phyloP scores from a whole-genome alignment of 2,797 vertebrate genomes.

The Sebastes cheni region DNA sequence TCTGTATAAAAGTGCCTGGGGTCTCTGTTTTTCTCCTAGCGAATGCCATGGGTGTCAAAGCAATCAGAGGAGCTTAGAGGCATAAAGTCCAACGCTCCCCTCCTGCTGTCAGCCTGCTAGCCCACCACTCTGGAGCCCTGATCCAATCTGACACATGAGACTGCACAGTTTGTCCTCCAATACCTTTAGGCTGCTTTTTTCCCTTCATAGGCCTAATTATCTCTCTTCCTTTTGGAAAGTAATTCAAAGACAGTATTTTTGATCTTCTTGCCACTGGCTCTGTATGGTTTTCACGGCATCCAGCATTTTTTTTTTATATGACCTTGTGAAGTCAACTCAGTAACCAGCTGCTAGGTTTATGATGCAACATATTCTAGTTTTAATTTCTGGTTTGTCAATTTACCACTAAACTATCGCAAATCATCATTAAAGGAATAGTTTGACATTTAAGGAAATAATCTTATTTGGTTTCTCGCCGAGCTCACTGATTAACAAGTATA shows the following conservation, averaged over 20 bases:
- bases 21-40: constrained; percentile 21
- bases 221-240: constrained; percentile 25
- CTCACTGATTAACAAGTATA: no score
- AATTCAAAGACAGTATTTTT: constrained; percentile 7
- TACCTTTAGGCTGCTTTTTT: constrained; percentile 23
- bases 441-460: background rate
- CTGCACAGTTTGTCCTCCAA: constrained; percentile 24
- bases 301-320: constrained; percentile 7
- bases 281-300: background rate
- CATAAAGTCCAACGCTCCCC: constrained; percentile 48
- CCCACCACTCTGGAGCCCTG: constrained; percentile 38
- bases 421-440: background rate
- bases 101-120: constrained; percentile 61
- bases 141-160: constrained; percentile 62
- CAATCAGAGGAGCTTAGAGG: constrained; percentile 57
- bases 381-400: background rate
- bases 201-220: constrained; percentile 42
- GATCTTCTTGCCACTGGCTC: background rate
- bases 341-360: background rate
- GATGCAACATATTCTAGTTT: background rate
- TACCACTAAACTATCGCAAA: background rate
- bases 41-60: constrained; percentile 67
- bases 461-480: background rate
- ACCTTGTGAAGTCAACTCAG: constrained; percentile 3
- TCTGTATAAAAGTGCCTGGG: constrained; percentile 19